Evolutionary conservation across 2,888 invertebrate genomes (phyloP), one percentile per base, ranked within the genome.

Genomic region (Ceraclea dissimilis): DNA sequence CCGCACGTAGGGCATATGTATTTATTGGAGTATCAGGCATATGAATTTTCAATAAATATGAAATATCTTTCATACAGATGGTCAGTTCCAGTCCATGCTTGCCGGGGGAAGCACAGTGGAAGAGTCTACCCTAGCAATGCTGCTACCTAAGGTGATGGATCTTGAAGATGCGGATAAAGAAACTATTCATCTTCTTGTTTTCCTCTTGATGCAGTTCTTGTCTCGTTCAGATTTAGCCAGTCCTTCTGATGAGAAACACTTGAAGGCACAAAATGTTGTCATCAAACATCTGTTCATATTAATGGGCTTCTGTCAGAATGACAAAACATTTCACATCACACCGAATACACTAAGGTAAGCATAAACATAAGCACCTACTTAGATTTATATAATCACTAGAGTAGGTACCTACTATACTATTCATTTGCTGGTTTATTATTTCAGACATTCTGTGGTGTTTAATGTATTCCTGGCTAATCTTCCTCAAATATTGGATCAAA

Each of bases 191-290:
- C 77, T 97, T 21, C 76, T 98, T 34, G 90, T 97, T 11, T 93
- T 95, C 66, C 79, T 99, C n/a, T 81, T 99, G 13, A 95, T 98
- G 90, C 96, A 96, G 77, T 97, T 96, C 70, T 79, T 97, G 69
- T 92, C 94, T 0, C 76, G 78, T 49, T 71, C 77, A 0, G 78
- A 78, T 39, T 72, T 85, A 76, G 90, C 92, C 1, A 90, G 84
- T 68, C 92, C 92, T 0, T 85, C 85, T 1, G 94, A 96, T 65
- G 94, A 95, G 64, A 94, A 93, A 66, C 78, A 83, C 39, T 82
- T 84, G 1, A 89, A 86, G 68, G 85, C 86, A 0, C 93, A 96
- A 71, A 88, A 85, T 59, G 84, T 93, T 63, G 94, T 98, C 0
- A 72, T 98, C 49, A 84, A 90, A 22, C 98, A 99, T 72, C 75